A percentile compares a stretch with the other conserved stretches of the same genome.
Conservation (phyloP, 2,888 invertebrate genomes). For the Cheilosia scutellata region DNA sequence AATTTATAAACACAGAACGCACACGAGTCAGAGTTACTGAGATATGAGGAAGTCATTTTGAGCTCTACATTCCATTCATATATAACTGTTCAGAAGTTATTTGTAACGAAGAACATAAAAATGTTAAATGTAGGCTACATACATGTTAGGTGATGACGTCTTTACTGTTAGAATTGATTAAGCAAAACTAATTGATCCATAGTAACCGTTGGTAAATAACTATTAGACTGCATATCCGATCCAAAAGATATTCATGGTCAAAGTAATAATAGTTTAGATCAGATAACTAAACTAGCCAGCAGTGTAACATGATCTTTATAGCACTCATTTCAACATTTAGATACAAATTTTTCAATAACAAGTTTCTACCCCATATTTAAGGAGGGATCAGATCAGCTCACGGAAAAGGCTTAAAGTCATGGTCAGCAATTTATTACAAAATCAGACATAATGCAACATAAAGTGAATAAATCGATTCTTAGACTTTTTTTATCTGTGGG, state of each 20-base stretch:
- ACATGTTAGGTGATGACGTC: background rate
- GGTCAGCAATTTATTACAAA: slow-evolving; percentile 60
- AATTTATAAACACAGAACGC: slow-evolving; percentile 43
- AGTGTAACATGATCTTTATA: slow-evolving; percentile 55
- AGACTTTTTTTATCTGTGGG: slow-evolving; percentile 17
- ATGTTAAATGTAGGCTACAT: slow-evolving; percentile 3
- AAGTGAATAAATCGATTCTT: slow-evolving; percentile 16
- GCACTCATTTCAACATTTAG: background rate
- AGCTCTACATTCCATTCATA: slow-evolving; percentile 18
- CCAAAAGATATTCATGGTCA: slow-evolving; percentile 43
- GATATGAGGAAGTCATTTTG: slow-evolving; percentile 59
- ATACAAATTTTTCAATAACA: slow-evolving; percentile 9
- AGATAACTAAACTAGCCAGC: slow-evolving; percentile 7
- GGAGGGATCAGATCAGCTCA: slow-evolving; percentile 14
- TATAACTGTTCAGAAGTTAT: background rate
- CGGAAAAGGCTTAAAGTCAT: slow-evolving; percentile 67
- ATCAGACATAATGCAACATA: slow-evolving; percentile 21
- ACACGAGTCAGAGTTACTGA: slow-evolving; percentile 7
- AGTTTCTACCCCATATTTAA: background rate
- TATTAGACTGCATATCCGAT: slow-evolving; percentile 15
- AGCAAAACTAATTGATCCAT: slow-evolving; percentile 12
- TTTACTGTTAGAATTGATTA: slow-evolving; percentile 14
- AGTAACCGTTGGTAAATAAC: slow-evolving; percentile 2
- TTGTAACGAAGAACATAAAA: background rate
- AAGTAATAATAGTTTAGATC: slow-evolving; percentile 17